Percentiles rank a stretch among this genome's conserved stretches.
These are phyloP conservation scores for Holothuria glaberrima DNA, from an alignment of 35 echinoderm and acorn worm genomes.

Conservation along the genomic window DNA sequence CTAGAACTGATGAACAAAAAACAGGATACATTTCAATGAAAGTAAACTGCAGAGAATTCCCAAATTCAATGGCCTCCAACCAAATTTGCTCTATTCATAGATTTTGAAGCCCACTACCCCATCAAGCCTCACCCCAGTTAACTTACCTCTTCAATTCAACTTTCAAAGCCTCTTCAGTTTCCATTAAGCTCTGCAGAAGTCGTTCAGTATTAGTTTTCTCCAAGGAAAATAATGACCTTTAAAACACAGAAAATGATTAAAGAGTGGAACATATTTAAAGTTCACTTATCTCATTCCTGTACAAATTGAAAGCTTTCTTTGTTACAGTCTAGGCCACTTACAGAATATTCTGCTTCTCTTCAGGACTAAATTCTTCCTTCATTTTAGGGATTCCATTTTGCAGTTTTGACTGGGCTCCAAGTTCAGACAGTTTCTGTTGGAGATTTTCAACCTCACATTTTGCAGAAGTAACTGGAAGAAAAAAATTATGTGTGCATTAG, in stretches of 20 bases:
- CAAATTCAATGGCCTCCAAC: no score
- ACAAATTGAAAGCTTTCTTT: background rate
- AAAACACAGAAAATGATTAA: background rate
- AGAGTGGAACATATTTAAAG: background rate
- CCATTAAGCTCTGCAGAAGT: background rate
- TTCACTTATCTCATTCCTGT: background rate
- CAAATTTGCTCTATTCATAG: no score
- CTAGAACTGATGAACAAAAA: no score
- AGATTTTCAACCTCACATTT: conserved; percentile 33
- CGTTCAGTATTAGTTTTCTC: conserved; percentile 5
- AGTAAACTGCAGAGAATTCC: no score
- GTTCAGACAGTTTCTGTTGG: conserved; percentile 12
- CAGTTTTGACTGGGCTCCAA: background rate
- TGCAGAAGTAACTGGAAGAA: conserved; percentile 20
- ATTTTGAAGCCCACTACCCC: no score
- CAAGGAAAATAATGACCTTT: conserved; percentile 2
- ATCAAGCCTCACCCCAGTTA: no score
- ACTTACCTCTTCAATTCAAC: conserved; percentile 7
- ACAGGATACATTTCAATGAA: no score
- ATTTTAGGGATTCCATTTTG: background rate
- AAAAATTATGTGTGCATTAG: no score
- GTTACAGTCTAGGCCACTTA: background rate
- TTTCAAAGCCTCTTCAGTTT: conserved; percentile 17
- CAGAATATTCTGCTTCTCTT: background rate
- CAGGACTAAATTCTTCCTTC: background rate